Conservation (phyloP, 2,113 vertebrate species). For the Triplophysa dalaica region DNA sequence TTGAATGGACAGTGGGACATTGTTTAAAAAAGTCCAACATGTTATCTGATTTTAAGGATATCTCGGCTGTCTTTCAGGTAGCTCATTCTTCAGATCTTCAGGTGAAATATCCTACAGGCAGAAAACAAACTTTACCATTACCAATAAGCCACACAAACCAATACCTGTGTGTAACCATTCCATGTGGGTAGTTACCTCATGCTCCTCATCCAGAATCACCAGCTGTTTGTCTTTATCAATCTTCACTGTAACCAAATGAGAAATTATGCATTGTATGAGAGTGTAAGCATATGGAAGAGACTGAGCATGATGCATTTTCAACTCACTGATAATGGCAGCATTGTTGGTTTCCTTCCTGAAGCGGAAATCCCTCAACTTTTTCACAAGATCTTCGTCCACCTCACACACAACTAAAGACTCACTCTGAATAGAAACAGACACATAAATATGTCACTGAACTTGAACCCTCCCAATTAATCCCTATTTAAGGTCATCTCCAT, state of each 20-base stretch:
- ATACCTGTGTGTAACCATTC: not conserved
- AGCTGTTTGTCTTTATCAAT: slow-evolving; percentile 93
- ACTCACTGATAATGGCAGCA: slow-evolving; percentile 97
- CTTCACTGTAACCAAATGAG: slow-evolving; percentile 81
- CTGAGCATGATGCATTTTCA: not conserved
- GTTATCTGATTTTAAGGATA: slow-evolving; percentile 70
- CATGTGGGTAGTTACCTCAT: slow-evolving; percentile 77
- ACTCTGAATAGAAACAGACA: slow-evolving; percentile 71
- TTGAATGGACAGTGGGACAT: not conserved
- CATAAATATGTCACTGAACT: not conserved
- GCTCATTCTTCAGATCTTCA: slow-evolving; percentile 74
- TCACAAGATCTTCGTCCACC: slow-evolving; percentile 90
- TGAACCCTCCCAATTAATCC: too few species aligned
- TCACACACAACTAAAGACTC: slow-evolving; percentile 96
- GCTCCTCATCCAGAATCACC: slow-evolving; percentile 92
- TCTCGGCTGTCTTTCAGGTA: slow-evolving; percentile 80
- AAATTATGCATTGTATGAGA: not conserved
- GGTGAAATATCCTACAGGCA: slow-evolving; percentile 74
- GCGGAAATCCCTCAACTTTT: slow-evolving; percentile 91
- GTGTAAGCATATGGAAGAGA: not conserved
- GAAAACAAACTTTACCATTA: slow-evolving; percentile 21
- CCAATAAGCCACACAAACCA: not conserved
- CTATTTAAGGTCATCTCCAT: not conserved
- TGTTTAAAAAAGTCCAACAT: too few species aligned
- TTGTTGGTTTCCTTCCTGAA: slow-evolving; percentile 98